phyloP scores from a whole-genome alignment of 2,888 invertebrate genomes.

The Pachydiplax longipennis region DNA sequence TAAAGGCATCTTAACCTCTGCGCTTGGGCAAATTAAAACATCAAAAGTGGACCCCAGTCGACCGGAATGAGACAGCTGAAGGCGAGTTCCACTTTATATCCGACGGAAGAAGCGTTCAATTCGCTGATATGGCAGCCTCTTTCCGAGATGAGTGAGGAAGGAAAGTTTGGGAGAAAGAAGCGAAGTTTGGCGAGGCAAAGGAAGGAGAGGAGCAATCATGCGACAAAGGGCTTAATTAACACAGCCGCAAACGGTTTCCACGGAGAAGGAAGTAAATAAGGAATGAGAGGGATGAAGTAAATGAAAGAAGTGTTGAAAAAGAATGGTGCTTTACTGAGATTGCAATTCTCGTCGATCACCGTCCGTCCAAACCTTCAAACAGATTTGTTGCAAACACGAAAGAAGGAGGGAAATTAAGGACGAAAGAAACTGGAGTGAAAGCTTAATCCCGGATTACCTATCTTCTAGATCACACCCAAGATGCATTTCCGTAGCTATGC shows the following conservation, averaged over 20 bases:
- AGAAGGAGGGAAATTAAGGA: too few relatives aligned
- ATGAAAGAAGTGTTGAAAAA: neutral
- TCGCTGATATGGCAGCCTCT: too few relatives aligned
- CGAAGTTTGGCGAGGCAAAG: neutral
- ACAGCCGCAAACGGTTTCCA: neutral
- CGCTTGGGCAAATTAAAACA: neutral
- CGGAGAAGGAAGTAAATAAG: neutral
- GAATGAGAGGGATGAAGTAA: neutral
- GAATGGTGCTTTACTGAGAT: too few relatives aligned
- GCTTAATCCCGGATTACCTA: too few relatives aligned
- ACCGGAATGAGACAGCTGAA: neutral
- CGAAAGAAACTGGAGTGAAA: too few relatives aligned
- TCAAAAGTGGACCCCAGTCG: neutral
- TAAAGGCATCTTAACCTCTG: neutral
- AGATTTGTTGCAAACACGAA: too few relatives aligned
- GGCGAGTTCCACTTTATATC: neutral
- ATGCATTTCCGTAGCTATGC: too few relatives aligned
- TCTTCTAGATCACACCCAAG: too few relatives aligned
- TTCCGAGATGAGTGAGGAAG: neutral
- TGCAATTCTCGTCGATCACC: too few relatives aligned
- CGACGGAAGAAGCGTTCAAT: too few relatives aligned
- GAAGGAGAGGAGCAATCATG: neutral
- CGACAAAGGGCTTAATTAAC: slow-evolving; percentile 8
- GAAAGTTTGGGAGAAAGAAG: neutral
- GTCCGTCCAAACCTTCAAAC: too few relatives aligned